phyloP scores from a whole-genome alignment of 2,888 invertebrate genomes.

The Leptothorax acervorum region DNA sequence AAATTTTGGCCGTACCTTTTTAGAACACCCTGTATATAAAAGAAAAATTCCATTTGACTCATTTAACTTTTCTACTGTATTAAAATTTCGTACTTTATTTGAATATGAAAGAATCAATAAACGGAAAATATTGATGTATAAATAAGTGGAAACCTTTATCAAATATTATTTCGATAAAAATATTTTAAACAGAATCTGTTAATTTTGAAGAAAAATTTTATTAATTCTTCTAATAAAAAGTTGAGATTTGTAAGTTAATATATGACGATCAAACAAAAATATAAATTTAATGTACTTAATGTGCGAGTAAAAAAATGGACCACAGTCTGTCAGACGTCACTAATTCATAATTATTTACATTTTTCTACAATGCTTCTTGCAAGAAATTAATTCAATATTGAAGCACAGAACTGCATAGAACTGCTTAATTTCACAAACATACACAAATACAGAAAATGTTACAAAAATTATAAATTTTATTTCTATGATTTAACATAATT shows the following conservation, averaged over 20 bases:
- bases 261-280: neutral
- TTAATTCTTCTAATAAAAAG: neutral
- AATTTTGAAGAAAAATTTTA: neutral
- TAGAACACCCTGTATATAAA: neutral
- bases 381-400: neutral
- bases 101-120: neutral
- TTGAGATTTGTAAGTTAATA: neutral
- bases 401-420: neutral
- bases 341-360: neutral
- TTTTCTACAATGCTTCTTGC: neutral
- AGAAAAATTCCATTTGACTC: constrained; percentile 10
- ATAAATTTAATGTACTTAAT: neutral
- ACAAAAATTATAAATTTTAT: neutral
- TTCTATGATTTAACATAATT: neutral
- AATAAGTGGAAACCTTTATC: neutral
- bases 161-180: neutral
- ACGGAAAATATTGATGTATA: neutral
- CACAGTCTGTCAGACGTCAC: neutral
- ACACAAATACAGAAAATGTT: neutral
- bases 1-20: too few relatives aligned
- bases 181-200: neutral
- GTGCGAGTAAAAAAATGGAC: neutral
- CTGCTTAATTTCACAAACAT: neutral
- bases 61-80: neutral
- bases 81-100: neutral